phyloP scores from a whole-genome alignment of 2,888 invertebrate species.

The Drosophila cognata region DNA sequence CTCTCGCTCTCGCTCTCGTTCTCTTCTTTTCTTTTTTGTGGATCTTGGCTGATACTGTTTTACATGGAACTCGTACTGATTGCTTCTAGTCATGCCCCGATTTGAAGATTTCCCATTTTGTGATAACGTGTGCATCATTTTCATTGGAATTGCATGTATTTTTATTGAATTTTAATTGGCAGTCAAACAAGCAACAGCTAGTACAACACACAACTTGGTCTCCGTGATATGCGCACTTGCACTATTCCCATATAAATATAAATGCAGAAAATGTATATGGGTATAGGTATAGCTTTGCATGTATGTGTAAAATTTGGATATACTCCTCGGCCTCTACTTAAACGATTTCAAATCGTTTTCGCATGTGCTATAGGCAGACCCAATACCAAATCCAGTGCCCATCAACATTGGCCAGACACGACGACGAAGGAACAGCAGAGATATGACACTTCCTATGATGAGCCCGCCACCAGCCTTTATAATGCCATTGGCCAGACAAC shows the following conservation, averaged over 20 bases:
- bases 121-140: conserved; percentile 73
- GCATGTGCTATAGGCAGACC: conserved; percentile 69
- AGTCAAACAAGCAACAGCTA: conserved; percentile 47
- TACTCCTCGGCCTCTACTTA: conserved; percentile 30
- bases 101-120: conserved; percentile 74
- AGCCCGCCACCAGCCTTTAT: conserved; percentile 73
- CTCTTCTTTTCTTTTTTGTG: conserved; percentile 9
- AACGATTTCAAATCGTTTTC: conserved; percentile 59
- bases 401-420: conserved; percentile 70
- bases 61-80: conserved; percentile 84
- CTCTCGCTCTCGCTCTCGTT: background rate
- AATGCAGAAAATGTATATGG: background rate
- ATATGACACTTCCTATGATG: conserved; percentile 67
- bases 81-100: conserved; percentile 84
- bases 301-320: background rate
- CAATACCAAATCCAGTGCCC: conserved; percentile 71
- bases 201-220: conserved; percentile 36
- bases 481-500: conserved; percentile 68
- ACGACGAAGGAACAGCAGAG: conserved; percentile 68
- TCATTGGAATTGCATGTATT: conserved; percentile 76
- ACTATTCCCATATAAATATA: background rate
- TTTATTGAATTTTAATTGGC: conserved; percentile 83
- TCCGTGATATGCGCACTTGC: background rate
- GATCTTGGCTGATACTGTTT: conserved; percentile 78
- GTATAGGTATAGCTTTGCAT: background rate